phyloP scores from a whole-genome alignment of 2,113 vertebrate genomes.

The Poecilia latipinna region DNA sequence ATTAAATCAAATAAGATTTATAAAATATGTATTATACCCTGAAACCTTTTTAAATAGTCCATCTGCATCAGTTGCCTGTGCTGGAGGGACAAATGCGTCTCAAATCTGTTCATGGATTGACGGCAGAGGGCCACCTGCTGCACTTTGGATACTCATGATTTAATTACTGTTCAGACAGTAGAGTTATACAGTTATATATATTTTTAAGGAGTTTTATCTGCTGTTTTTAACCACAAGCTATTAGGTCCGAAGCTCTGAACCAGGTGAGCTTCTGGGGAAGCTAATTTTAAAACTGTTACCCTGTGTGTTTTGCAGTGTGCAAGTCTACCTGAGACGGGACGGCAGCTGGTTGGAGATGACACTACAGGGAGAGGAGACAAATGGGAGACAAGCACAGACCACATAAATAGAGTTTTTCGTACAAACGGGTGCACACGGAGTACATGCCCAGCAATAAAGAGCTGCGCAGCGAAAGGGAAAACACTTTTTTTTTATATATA shows the following conservation, averaged over 20 bases:
- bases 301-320: conserved; percentile 20
- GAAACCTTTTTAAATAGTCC: too few species aligned
- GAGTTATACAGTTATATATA: too few species aligned
- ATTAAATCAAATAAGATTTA: too few species aligned
- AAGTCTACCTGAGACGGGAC: conserved; percentile 72
- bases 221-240: not conserved
- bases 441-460: not conserved
- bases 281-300: not conserved
- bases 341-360: conserved; percentile 69
- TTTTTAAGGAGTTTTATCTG: too few species aligned
- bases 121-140: too few species aligned
- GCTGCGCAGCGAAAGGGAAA: not conserved
- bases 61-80: too few species aligned
- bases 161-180: too few species aligned
- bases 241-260: not conserved
- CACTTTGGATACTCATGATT: too few species aligned
- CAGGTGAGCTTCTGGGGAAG: conserved; percentile 15
- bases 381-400: conserved; percentile 59
- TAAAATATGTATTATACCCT: too few species aligned
- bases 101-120: too few species aligned
- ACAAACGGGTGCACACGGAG: conserved; percentile 17
- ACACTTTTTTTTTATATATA: not conserved
- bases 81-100: too few species aligned
- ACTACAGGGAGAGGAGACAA: conserved; percentile 72
- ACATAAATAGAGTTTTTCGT: conserved; percentile 38